Conservation (phyloP, 2,888 invertebrate species). For the Synergus umbraculus region DNA sequence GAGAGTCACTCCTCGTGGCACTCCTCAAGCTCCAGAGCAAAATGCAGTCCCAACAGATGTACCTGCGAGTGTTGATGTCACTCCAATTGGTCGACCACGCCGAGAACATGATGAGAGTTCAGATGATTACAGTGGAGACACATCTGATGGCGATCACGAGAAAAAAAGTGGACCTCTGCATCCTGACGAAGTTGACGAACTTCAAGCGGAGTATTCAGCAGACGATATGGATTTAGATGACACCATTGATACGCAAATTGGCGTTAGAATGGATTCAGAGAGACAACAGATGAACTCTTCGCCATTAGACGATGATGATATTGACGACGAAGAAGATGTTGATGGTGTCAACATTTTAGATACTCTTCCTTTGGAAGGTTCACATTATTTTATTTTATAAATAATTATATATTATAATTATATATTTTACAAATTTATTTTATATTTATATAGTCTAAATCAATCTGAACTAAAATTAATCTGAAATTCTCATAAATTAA, state of each 20-base stretch:
- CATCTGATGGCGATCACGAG: conserved; percentile 71
- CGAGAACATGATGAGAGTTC: conserved; percentile 62
- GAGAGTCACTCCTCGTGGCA: conserved; percentile 75
- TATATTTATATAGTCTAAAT: background rate
- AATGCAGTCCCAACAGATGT: conserved; percentile 41
- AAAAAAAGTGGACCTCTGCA: conserved; percentile 62
- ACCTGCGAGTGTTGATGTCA: conserved; percentile 58
- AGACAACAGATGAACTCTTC: conserved; percentile 62
- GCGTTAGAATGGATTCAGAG: conserved; percentile 71
- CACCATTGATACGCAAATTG: conserved; percentile 75
- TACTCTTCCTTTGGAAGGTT: conserved; percentile 73
- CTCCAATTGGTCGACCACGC: conserved; percentile 57
- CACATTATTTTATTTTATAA: conserved; percentile 43
- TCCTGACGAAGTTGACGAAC: conserved; percentile 71
- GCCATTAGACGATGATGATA: conserved; percentile 71
- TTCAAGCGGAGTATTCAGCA: conserved; percentile 73
- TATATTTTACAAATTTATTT: background rate
- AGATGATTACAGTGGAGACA: conserved; percentile 77
- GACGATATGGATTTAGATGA: conserved; percentile 76
- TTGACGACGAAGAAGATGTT: conserved; percentile 65
- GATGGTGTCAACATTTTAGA: conserved; percentile 74
- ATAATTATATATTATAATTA: too few species aligned
- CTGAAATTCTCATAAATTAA: too few species aligned
- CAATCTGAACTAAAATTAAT: too few species aligned
- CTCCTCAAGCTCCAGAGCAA: conserved; percentile 62